Evolutionary conservation across 2,888 invertebrate genomes (phyloP).

Genomic region (Drosophila atroscutellata): DNA sequence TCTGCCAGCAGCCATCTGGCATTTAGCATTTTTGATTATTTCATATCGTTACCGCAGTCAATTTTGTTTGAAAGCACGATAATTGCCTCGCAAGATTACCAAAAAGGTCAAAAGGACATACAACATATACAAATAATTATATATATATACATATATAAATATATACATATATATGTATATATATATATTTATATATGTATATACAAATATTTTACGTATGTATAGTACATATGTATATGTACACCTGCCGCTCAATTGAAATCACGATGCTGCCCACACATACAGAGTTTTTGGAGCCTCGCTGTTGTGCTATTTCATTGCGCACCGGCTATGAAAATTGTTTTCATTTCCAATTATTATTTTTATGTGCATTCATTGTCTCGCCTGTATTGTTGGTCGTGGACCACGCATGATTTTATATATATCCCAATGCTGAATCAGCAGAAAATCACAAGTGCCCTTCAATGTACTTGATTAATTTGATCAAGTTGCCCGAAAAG

Average conservation of each 20-base stretch:
- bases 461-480: slow-evolving; percentile 79
- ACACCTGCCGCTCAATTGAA: slow-evolving; percentile 60
- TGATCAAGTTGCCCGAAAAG: slow-evolving; percentile 67
- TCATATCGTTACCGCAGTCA: slow-evolving; percentile 48
- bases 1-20: slow-evolving; percentile 5
- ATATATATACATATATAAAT: not conserved
- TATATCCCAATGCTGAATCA: slow-evolving; percentile 65
- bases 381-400: slow-evolving; percentile 6
- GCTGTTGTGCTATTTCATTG: slow-evolving; percentile 70
- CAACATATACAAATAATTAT: not conserved
- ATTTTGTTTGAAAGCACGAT: slow-evolving; percentile 52
- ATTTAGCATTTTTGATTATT: slow-evolving; percentile 41
- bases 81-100: slow-evolving; percentile 53
- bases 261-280: slow-evolving; percentile 27
- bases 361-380: slow-evolving; percentile 79
- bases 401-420: slow-evolving; percentile 70
- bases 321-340: slow-evolving; percentile 70
- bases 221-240: not conserved
- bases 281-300: not conserved
- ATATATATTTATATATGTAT: not conserved
- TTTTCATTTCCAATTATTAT: slow-evolving; percentile 82
- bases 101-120: slow-evolving; percentile 60
- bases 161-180: not conserved
- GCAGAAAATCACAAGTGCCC: slow-evolving; percentile 62
- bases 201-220: not conserved